Conservation (phyloP, 2,113 vertebrate species). For the Odontesthes bonariensis region DNA sequence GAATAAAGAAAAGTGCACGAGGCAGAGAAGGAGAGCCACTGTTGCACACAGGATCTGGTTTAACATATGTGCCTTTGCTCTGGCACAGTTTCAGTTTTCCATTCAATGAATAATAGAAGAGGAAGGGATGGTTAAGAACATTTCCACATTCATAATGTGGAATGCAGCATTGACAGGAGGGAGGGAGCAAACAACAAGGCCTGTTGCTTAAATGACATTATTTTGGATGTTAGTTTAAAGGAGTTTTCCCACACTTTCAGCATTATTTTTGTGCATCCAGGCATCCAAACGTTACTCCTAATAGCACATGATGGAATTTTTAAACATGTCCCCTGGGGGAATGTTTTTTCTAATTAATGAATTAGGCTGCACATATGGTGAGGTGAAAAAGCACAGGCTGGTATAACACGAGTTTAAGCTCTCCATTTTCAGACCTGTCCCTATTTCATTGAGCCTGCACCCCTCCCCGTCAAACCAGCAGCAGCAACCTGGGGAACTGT, state of each 20-base stretch:
- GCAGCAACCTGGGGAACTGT: constrained; percentile 44
- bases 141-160: constrained; percentile 40
- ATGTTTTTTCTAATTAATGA: constrained; percentile 63
- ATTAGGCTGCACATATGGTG: constrained; percentile 22
- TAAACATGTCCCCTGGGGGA: constrained; percentile 19
- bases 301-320: constrained; percentile 31
- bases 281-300: constrained; percentile 1
- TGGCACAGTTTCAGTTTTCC: constrained; percentile 64
- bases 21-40: background rate
- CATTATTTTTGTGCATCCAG: constrained; percentile 19
- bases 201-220: background rate
- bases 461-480: constrained; percentile 32
- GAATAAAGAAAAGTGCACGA: constrained; percentile 6
- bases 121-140: constrained; percentile 44
- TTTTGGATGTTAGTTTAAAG: background rate
- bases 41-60: constrained; percentile 14
- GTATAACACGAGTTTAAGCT: constrained; percentile 61
- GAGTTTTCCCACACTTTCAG: background rate
- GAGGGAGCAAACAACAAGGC: background rate
- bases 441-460: constrained; percentile 14
- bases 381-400: constrained; percentile 12
- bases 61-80: constrained; percentile 31
- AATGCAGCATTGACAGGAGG: constrained; percentile 8
- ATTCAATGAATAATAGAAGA: constrained; percentile 72
- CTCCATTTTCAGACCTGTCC: constrained; percentile 48